Evolutionary conservation across 2,888 invertebrate species (phyloP).

Genomic region (Dynastes maya): DNA sequence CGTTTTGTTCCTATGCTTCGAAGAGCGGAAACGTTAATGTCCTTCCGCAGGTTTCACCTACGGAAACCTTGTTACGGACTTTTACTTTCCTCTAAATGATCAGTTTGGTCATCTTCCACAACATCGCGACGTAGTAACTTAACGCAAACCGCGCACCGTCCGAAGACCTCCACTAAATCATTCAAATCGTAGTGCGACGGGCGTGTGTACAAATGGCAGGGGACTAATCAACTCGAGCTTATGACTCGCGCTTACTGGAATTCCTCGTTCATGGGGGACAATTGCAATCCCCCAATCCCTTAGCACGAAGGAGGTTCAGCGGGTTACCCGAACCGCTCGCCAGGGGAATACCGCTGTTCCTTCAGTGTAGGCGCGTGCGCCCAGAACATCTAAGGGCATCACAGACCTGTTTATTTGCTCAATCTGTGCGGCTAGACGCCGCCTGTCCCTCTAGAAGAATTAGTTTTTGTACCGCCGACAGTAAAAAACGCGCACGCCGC

Average conservation of each 20-base stretch:
- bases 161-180: slow-evolving; percentile 77
- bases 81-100: slow-evolving; percentile 66
- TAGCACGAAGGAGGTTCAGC: slow-evolving; percentile 80
- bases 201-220: slow-evolving; percentile 82
- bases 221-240: slow-evolving; percentile 73
- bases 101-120: slow-evolving; percentile 71
- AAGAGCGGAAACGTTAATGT: slow-evolving; percentile 63
- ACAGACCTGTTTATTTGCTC: slow-evolving; percentile 67
- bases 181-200: slow-evolving; percentile 78
- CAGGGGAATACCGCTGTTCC: slow-evolving; percentile 76
- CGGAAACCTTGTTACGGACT: slow-evolving; percentile 80
- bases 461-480: slow-evolving; percentile 67
- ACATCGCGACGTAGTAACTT: slow-evolving; percentile 68
- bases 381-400: slow-evolving; percentile 76
- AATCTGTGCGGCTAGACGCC: slow-evolving; percentile 75
- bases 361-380: slow-evolving; percentile 79
- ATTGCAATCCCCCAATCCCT: slow-evolving; percentile 79
- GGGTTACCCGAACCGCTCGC: slow-evolving; percentile 79
- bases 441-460: slow-evolving; percentile 76
- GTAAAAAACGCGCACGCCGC: slow-evolving; percentile 61
- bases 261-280: slow-evolving; percentile 76
- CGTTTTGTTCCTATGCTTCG: too few relatives aligned
- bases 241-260: slow-evolving; percentile 81
- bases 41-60: slow-evolving; percentile 77
- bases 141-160: slow-evolving; percentile 70